These are phyloP conservation scores for Mongoloraphidia duomilia DNA, from an alignment of 2,888 invertebrate genomes.

Conservation along the genomic window DNA sequence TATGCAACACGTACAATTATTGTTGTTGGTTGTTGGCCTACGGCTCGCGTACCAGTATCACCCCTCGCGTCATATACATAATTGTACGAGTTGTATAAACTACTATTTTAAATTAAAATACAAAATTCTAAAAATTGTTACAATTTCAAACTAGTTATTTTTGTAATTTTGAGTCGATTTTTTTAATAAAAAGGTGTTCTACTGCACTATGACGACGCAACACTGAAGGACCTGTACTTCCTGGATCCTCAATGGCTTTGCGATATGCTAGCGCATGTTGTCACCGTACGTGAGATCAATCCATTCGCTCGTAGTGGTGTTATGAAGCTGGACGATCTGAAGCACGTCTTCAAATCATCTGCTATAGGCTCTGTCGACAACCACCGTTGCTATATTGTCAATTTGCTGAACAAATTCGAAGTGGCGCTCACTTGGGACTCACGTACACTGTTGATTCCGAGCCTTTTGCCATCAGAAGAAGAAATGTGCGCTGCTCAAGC, in stretches of 20 bases:
- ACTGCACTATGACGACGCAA: constrained; percentile 88
- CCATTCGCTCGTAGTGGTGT: constrained; percentile 84
- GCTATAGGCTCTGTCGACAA: constrained; percentile 55
- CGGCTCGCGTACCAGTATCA: no score
- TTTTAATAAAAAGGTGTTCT: constrained; percentile 53
- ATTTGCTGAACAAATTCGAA: constrained; percentile 90
- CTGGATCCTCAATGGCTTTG: constrained; percentile 97
- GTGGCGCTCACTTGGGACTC: constrained; percentile 94
- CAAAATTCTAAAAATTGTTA: background rate
- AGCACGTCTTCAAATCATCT: constrained; percentile 84
- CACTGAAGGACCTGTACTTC: constrained; percentile 88
- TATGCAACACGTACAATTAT: no score
- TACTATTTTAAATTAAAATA: no score
- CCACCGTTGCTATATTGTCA: constrained; percentile 64
- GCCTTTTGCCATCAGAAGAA: constrained; percentile 72
- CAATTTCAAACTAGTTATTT: constrained; percentile 1
- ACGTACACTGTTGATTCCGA: constrained; percentile 78
- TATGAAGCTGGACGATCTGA: constrained; percentile 86
- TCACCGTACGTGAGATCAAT: constrained; percentile 93
- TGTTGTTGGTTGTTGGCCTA: no score
- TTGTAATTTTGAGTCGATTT: background rate
- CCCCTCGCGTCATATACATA: no score
- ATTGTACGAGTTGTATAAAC: no score
- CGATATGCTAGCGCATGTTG: constrained; percentile 92
- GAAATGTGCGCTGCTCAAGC: constrained; percentile 36